Evolutionary conservation across 2,797 vertebrate genomes (phyloP).

Genomic region (Garrulus glandarius): DNA sequence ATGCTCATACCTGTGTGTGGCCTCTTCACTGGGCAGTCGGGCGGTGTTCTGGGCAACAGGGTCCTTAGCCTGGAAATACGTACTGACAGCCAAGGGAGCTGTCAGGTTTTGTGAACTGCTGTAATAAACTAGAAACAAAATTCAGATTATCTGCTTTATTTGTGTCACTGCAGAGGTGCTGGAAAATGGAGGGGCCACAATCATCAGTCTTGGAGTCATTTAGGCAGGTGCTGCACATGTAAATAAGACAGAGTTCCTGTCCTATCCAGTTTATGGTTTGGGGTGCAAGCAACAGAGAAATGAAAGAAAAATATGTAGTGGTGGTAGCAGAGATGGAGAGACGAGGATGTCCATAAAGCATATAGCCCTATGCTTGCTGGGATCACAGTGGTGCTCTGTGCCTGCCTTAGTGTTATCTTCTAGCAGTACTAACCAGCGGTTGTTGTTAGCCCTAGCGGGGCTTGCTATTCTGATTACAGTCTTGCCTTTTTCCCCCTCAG

Average conservation of each 20-base stretch:
- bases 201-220: not conserved
- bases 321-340: not conserved
- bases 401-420: not conserved
- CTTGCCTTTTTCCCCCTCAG: not conserved
- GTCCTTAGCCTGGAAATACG: not conserved
- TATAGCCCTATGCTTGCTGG: not conserved
- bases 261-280: not conserved
- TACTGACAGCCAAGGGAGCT: not conserved
- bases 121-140: not conserved
- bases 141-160: not conserved
- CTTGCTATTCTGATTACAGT: constrained; percentile 29
- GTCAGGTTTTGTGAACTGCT: not conserved
- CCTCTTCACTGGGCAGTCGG: not conserved
- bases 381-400: not conserved
- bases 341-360: not conserved
- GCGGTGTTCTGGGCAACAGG: not conserved
- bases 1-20: not conserved
- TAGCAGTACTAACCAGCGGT: not conserved
- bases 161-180: not conserved
- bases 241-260: not conserved
- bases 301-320: not conserved
- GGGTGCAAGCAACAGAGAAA: not conserved
- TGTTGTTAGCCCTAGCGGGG: not conserved
- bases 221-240: not conserved
- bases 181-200: not conserved